Percentiles rank a stretch among this genome's conserved stretches.
These are phyloP conservation scores for Enteromius thamalakanensis DNA, from an alignment of 2,797 vertebrate species.

Conservation along the genomic window DNA sequence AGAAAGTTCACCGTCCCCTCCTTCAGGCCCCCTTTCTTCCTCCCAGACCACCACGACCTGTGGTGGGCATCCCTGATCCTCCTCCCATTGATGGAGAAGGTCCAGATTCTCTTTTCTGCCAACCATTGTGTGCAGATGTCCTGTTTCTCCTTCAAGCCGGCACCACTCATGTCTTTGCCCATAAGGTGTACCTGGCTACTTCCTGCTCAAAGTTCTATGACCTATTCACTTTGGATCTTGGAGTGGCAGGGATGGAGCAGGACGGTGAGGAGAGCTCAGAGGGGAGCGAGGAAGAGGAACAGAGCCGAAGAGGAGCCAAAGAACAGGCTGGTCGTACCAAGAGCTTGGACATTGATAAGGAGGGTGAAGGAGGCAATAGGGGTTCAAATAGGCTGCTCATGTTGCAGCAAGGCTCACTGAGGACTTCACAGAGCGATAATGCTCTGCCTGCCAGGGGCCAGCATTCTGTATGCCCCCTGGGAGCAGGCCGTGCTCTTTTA, in stretches of 20 bases:
- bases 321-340: constrained; percentile 82
- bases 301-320: constrained; percentile 77
- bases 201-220: constrained; percentile 93
- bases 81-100: constrained; percentile 74
- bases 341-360: constrained; percentile 82
- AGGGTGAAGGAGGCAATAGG: constrained; percentile 67
- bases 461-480: constrained; percentile 65
- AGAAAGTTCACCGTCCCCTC: constrained; percentile 87
- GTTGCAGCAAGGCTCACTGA: constrained; percentile 73
- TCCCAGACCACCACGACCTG: constrained; percentile 84
- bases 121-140: constrained; percentile 85
- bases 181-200: constrained; percentile 89
- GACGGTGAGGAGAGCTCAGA: constrained; percentile 67
- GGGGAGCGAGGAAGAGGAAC: constrained; percentile 76
- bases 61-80: constrained; percentile 84
- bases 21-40: constrained; percentile 90
- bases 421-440: constrained; percentile 83
- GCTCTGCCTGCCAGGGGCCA: constrained; percentile 71
- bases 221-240: constrained; percentile 82
- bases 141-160: constrained; percentile 84
- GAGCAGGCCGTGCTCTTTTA: constrained; percentile 75
- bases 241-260: constrained; percentile 51
- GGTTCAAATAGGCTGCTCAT: constrained; percentile 69
- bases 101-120: constrained; percentile 82
- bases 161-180: constrained; percentile 83